Percentiles rank a stretch among this genome's conserved stretches.
These are phyloP conservation scores for Nycticryphes semicollaris DNA, from an alignment of 2,113 vertebrate genomes.

Conservation along the genomic window DNA sequence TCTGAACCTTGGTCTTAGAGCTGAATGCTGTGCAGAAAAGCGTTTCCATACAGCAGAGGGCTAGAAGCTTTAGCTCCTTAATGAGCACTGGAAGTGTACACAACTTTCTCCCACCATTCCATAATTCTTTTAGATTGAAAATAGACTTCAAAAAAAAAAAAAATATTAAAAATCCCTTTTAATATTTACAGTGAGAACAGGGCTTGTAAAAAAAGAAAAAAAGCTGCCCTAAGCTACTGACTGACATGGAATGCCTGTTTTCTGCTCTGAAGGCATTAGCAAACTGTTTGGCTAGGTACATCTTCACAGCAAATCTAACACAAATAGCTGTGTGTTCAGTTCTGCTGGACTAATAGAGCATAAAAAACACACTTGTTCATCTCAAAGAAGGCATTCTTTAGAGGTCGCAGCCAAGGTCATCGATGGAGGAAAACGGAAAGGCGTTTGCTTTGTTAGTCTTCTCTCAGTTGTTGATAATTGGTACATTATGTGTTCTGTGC, in stretches of 20 bases:
- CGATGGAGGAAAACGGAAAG: neutral
- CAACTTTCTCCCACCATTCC: neutral
- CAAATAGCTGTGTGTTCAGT: conserved; percentile 56
- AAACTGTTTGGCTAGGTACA: conserved; percentile 44
- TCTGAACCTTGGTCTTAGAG: neutral
- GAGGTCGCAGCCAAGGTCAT: conserved; percentile 43
- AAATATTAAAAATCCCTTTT: neutral
- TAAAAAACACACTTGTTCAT: conserved; percentile 59
- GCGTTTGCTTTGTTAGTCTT: conserved; percentile 36
- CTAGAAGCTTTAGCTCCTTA: neutral
- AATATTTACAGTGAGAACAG: neutral
- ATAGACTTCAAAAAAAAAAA: neutral
- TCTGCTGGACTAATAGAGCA: conserved; percentile 57
- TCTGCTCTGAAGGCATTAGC: conserved; percentile 11
- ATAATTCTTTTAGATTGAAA: neutral
- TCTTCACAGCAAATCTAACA: conserved; percentile 46
- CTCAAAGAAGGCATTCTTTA: conserved; percentile 59
- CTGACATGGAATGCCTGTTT: neutral
- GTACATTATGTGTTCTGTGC: neutral
- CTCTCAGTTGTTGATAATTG: conserved; percentile 33
- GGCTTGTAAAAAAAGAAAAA: neutral
- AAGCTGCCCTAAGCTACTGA: neutral
- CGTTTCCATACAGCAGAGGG: neutral
- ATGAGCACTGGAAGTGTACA: fast-evolving
- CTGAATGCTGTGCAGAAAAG: neutral